Percentiles rank a stretch among this genome's conserved stretches.
Conservation (phyloP, 2,888 invertebrate genomes). For the Microplitis deprimator region DNA sequence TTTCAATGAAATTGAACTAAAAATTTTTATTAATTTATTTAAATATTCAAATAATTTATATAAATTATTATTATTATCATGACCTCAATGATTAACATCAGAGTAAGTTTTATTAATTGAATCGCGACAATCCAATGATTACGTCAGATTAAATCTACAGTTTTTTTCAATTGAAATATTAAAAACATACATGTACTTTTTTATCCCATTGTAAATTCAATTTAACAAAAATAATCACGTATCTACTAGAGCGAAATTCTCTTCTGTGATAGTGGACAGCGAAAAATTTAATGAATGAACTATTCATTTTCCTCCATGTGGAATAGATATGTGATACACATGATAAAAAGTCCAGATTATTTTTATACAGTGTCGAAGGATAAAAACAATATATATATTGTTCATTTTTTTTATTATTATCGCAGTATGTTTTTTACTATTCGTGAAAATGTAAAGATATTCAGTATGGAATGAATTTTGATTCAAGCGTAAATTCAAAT, state of each 20-base stretch:
- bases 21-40: too few species aligned
- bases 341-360: not conserved
- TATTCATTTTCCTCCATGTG: not conserved
- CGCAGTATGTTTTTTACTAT: not conserved
- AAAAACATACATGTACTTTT: not conserved
- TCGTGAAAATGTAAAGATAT: not conserved
- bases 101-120: not conserved
- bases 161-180: not conserved
- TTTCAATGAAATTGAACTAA: too few species aligned
- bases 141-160: not conserved
- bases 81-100: not conserved
- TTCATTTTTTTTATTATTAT: not conserved
- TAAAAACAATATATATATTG: not conserved
- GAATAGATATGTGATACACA: not conserved
- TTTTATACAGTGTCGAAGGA: not conserved
- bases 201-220: not conserved
- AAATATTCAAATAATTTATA: too few species aligned
- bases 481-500: not conserved
- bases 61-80: not conserved
- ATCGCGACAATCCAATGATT: not conserved
- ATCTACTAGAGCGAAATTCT: not conserved
- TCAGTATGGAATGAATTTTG: not conserved
- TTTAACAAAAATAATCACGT: not conserved
- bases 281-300: not conserved
- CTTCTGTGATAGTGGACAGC: not conserved